phyloP scores from a whole-genome alignment of 1,140 invertebrate species.

The Phocides pigmalion region DNA sequence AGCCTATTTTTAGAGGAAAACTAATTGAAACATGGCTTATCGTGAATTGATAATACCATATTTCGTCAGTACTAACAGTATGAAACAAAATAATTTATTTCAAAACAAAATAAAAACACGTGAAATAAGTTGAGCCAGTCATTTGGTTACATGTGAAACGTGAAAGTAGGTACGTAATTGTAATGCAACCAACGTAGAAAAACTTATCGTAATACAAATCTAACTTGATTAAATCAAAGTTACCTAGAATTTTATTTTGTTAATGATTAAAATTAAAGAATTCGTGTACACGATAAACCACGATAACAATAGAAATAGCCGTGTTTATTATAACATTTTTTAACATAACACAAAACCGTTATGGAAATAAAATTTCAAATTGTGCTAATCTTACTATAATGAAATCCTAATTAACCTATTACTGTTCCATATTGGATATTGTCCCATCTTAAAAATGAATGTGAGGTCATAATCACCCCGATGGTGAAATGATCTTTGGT shows the following conservation, averaged over 20 bases:
- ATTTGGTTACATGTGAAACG: constrained; percentile 10
- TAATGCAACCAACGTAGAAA: constrained; percentile 4
- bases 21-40: neutral
- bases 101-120: neutral
- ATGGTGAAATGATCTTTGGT: too few relatives aligned
- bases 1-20: neutral
- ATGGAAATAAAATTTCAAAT: too few relatives aligned
- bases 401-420: too few relatives aligned
- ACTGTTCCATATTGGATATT: too few relatives aligned
- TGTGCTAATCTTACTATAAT: too few relatives aligned
- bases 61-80: neutral
- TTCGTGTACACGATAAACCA: too few relatives aligned
- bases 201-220: constrained; percentile 19
- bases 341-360: too few relatives aligned
- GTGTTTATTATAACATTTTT: too few relatives aligned
- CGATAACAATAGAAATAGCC: too few relatives aligned
- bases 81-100: neutral
- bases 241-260: neutral
- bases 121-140: neutral
- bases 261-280: too few relatives aligned
- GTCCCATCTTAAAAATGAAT: too few relatives aligned
- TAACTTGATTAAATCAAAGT: constrained; percentile 12
- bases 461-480: too few relatives aligned
- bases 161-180: constrained; percentile 11
- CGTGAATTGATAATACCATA: neutral